phyloP scores from a whole-genome alignment of 1,140 invertebrate species.

The Zaprionus kolodkinae region DNA sequence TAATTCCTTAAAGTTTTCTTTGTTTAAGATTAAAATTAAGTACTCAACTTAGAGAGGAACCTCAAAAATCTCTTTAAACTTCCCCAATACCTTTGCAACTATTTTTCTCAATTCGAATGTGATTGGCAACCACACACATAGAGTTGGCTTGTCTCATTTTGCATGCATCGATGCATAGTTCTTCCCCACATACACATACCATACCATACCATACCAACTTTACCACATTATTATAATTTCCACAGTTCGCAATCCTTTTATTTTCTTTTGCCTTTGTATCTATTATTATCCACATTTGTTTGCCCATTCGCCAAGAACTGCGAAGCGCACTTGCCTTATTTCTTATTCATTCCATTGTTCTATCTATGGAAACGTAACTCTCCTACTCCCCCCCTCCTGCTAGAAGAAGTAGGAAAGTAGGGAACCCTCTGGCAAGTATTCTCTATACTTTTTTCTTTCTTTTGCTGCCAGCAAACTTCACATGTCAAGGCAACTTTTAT shows the following conservation, averaged over 20 bases:
- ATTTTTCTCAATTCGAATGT: too few relatives aligned
- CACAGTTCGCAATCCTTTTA: background rate
- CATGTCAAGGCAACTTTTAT: slow-evolving; percentile 56
- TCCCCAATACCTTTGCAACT: too few relatives aligned
- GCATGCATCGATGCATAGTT: background rate
- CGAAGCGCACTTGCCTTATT: slow-evolving; percentile 37
- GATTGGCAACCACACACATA: too few relatives aligned
- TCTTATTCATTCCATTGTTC: slow-evolving; percentile 53
- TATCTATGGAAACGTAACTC: slow-evolving; percentile 18
- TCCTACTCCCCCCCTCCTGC: background rate
- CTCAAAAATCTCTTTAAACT: too few relatives aligned
- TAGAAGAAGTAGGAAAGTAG: background rate
- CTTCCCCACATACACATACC: too few relatives aligned
- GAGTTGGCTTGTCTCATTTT: background rate
- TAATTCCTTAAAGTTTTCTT: too few relatives aligned
- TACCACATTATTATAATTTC: background rate
- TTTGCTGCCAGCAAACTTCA: slow-evolving; percentile 23
- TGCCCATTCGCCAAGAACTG: slow-evolving; percentile 9
- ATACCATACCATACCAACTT: background rate
- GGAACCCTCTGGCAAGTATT: background rate
- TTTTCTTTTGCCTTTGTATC: background rate
- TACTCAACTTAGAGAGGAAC: too few relatives aligned
- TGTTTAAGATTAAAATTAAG: too few relatives aligned
- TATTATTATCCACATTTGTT: slow-evolving; percentile 34
- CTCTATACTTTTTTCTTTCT: background rate